These are phyloP conservation scores for Cettia cetti DNA, from an alignment of 2,113 vertebrate genomes.

Conservation along the genomic window DNA sequence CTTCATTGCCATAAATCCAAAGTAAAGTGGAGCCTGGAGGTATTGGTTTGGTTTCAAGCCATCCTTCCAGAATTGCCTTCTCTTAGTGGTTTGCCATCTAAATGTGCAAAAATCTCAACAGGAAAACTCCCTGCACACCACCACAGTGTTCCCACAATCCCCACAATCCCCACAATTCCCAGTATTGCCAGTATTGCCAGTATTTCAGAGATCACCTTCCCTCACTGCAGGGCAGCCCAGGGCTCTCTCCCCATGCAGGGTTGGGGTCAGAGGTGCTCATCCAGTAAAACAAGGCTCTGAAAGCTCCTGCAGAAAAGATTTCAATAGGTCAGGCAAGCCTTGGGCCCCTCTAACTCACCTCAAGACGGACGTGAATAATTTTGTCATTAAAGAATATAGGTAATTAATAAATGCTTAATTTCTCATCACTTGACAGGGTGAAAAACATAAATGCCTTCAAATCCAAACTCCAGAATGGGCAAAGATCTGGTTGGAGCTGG, in stretches of 20 bases:
- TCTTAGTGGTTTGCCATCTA: not conserved
- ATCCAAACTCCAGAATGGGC: not conserved
- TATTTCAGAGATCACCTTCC: not conserved
- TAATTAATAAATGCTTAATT: not conserved
- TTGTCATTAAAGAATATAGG: not conserved
- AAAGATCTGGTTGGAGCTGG: not conserved
- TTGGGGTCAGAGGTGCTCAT: not conserved
- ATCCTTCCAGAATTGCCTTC: not conserved
- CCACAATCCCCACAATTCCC: not conserved
- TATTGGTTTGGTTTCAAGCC: not conserved
- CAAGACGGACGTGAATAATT: not conserved
- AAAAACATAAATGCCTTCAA: not conserved
- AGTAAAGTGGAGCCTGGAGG: not conserved
- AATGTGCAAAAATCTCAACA: not conserved
- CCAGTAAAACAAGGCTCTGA: not conserved
- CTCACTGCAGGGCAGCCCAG: not conserved
- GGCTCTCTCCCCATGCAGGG: not conserved
- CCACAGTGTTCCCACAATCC: not conserved
- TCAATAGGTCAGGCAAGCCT: not conserved
- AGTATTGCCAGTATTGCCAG: not conserved
- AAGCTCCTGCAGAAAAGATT: not conserved
- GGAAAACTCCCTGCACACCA: not conserved
- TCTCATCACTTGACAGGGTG: not conserved
- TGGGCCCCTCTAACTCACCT: not conserved
- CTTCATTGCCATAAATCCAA: not conserved